Percentiles rank a stretch among this genome's conserved stretches.
These are phyloP conservation scores for Rhodophaea formosa DNA, from an alignment of 2,888 invertebrate species.

Conservation along the genomic window DNA sequence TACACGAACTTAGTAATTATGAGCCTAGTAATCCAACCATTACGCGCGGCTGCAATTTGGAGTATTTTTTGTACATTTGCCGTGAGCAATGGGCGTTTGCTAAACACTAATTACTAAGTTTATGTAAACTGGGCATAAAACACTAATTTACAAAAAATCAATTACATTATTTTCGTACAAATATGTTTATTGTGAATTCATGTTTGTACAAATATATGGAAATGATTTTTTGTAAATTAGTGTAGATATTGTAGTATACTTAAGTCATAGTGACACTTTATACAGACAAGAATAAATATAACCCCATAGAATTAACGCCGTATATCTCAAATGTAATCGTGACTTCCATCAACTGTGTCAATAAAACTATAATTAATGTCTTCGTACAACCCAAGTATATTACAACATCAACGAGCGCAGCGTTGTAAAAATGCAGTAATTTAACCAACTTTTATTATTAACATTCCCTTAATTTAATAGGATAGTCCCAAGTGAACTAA, in stretches of 20 bases:
- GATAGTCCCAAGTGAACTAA: conserved; percentile 34
- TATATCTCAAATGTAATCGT: neutral
- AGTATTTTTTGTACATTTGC: neutral
- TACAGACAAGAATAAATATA: neutral
- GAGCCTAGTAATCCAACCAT: neutral
- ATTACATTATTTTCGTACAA: conserved; percentile 1
- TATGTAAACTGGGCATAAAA: conserved; percentile 1
- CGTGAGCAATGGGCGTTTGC: neutral
- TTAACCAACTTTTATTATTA: conserved; percentile 30
- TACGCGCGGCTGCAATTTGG: neutral
- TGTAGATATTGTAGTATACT: conserved; percentile 2
- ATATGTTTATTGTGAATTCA: neutral
- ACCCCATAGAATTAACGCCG: neutral
- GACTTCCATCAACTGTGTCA: neutral
- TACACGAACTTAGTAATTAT: neutral
- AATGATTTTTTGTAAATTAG: neutral
- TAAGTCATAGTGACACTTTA: neutral
- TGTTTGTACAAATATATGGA: neutral
- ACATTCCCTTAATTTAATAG: conserved; percentile 26
- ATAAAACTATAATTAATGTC: neutral
- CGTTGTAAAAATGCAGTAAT: conserved; percentile 30
- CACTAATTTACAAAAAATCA: conserved; percentile 5
- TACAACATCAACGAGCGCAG: conserved; percentile 22
- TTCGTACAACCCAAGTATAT: conserved; percentile 16
- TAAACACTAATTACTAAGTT: neutral